Percentiles rank a stretch among this genome's conserved stretches.
Evolutionary conservation across 2,113 vertebrate genomes (phyloP).

Genomic region (Sapajus apella): DNA sequence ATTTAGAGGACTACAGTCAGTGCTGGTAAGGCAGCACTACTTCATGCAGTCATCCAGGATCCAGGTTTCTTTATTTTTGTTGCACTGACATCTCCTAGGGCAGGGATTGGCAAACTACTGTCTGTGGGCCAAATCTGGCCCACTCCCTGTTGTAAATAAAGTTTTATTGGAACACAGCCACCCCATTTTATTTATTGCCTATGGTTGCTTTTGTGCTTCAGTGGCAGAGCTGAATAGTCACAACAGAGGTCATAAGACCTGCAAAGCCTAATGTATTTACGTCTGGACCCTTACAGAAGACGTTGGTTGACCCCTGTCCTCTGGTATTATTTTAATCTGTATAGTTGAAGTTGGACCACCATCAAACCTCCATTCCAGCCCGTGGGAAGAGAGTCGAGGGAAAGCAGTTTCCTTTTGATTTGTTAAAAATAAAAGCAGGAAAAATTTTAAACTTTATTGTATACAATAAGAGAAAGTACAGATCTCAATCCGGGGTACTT

Average conservation of each 20-base stretch:
- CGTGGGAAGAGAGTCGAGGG: neutral
- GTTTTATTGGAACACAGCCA: neutral
- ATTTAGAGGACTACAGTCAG: neutral
- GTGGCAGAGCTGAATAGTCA: neutral
- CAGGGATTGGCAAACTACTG: neutral
- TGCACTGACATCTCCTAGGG: neutral
- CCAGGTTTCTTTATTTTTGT: neutral
- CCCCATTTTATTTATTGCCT: neutral
- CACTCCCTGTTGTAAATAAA: neutral
- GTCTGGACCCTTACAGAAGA: neutral
- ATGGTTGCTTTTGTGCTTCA: neutral
- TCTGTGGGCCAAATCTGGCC: neutral
- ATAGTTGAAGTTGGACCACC: neutral
- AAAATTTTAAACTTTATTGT: neutral
- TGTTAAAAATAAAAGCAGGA: neutral
- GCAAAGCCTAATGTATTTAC: neutral
- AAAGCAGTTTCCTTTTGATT: neutral
- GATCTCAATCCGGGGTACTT: neutral
- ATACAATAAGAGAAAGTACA: neutral
- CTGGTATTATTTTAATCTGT: neutral
- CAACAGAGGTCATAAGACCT: neutral
- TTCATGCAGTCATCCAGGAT: neutral
- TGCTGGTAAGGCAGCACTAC: neutral
- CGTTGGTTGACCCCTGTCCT: neutral
- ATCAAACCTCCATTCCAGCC: neutral